These are phyloP conservation scores for Brachionus paranguensis DNA, from an alignment of 1,140 invertebrate genomes.

Conservation along the genomic window DNA sequence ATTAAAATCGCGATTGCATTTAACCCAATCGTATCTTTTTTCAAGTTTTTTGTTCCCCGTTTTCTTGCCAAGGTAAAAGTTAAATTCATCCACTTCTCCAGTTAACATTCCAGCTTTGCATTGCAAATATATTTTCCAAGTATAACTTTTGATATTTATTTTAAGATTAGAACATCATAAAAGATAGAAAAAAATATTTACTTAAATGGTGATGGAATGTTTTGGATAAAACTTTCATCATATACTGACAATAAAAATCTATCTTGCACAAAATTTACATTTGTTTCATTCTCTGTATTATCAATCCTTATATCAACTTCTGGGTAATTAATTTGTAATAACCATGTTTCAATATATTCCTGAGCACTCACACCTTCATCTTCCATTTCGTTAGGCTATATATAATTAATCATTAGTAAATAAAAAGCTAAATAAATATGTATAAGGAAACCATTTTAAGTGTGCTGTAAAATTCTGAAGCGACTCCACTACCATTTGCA, in stretches of 20 bases:
- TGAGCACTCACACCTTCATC: background rate
- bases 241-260: background rate
- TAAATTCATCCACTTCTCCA: background rate
- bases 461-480: conserved; percentile 24
- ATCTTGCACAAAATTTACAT: background rate
- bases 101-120: conserved; percentile 13
- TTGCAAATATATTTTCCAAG: conserved; percentile 34
- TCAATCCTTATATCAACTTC: background rate
- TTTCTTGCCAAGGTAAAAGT: background rate
- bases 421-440: background rate
- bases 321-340: conserved; percentile 33
- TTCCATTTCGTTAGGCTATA: background rate
- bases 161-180: background rate
- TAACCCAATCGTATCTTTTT: conserved; percentile 29
- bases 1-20: conserved; percentile 35
- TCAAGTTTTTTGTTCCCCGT: background rate
- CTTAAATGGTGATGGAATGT: conserved; percentile 20
- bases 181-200: background rate
- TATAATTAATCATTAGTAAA: background rate
- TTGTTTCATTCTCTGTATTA: background rate
- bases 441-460: background rate
- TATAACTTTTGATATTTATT: background rate
- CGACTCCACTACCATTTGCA: background rate
- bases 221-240: conserved; percentile 6
- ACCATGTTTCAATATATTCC: conserved; percentile 28